Conservation (phyloP, 2,113 vertebrate genomes). For the Lycocorax pyrrhopterus region DNA sequence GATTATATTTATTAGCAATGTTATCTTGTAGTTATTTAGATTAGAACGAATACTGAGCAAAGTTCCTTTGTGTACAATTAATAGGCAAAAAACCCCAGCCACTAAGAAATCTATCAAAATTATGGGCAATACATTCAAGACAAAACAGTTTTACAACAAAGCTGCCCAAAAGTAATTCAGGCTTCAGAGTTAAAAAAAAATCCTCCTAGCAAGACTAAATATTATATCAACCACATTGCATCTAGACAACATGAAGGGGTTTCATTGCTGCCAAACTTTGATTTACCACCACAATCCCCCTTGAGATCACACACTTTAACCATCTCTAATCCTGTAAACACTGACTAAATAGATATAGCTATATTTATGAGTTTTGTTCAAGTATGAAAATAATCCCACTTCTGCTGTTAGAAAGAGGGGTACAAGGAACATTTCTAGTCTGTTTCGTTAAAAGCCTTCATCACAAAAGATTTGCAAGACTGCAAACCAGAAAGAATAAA, state of each 20-base stretch:
- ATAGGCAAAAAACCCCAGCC: background rate
- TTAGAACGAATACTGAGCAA: slow-evolving; percentile 25
- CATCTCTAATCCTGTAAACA: background rate
- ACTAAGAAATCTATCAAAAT: background rate
- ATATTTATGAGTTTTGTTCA: background rate
- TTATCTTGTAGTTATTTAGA: background rate
- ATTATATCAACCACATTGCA: background rate
- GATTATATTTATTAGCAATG: background rate
- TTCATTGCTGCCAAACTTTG: background rate
- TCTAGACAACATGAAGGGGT: background rate
- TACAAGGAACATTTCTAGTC: fast-evolving
- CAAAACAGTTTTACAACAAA: background rate
- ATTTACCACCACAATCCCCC: fast-evolving
- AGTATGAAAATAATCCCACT: background rate
- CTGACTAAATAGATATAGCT: background rate
- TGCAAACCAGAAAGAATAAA: background rate
- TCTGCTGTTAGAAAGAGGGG: background rate
- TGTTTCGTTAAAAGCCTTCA: background rate
- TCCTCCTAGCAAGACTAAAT: background rate
- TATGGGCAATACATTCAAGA: background rate
- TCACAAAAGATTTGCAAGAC: background rate
- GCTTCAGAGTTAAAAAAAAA: background rate
- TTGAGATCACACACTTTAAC: background rate
- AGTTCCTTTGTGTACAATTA: slow-evolving; percentile 3
- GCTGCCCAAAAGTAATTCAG: background rate